Evolutionary conservation across 2,113 vertebrate species (phyloP), one percentile per base, ranked within the genome.

Genomic region (Microcebus jonahi): DNA sequence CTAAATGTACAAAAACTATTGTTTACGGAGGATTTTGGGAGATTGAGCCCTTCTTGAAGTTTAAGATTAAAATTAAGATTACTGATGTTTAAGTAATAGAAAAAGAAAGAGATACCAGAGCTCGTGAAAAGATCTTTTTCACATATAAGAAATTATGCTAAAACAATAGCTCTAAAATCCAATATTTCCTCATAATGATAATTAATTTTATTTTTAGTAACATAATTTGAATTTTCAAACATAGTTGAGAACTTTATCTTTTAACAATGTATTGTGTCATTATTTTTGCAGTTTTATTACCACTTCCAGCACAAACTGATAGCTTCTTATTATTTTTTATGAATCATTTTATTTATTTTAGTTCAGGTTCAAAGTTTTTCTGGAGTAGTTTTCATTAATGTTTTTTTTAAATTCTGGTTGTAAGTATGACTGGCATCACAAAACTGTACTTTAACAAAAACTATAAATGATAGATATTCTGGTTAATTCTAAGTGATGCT

Each of bases 381-480:
- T 27, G 8, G 12, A 53, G 3, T 83, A 63, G 5, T 96, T 80
- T 94, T 93, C 63, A 75, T 96, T 79, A 77, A 83, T 61, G 68
- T 88, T 71, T 57, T 57, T 21, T 57, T 57, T 55, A 27, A 90
- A 91, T 91, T 76, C 71, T 67, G 3, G 1, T 76, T 75, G 14
- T 70, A 88, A 93, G 91, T 94, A 86, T 94, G 31, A 63, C 65
- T 90, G 34, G 29, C n/a, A n/a, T 88, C 42, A 85, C 13, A 59
- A 8, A 82, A 29, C 61, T 82, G 8, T 45, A 94, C 25, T 73
- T 94, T 88, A 77, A 80, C 13, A 88, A 70, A 79, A 70, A 27
- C 12, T 89, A 1, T 93, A 53, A 75, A 63, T 93, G 18, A 21
- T 57, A 65, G 12, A 31, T 92, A 70, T 15, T 94, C 39, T 31